These are phyloP conservation scores for Chymomyza costata DNA, from an alignment of 1,140 invertebrate species.

Conservation along the genomic window DNA sequence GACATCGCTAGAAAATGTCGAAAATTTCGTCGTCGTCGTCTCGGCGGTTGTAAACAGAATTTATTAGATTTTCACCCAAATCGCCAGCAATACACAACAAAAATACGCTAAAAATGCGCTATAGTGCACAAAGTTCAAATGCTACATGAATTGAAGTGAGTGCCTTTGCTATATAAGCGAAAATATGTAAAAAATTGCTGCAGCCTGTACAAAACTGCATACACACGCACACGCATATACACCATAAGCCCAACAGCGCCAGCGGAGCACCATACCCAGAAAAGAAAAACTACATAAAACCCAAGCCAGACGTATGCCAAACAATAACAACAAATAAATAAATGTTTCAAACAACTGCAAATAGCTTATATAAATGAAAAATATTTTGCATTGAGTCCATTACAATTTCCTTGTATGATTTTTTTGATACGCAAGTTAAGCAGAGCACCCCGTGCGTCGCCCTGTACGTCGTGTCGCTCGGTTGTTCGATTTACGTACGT, in stretches of 20 bases:
- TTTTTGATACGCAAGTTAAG: too few relatives aligned
- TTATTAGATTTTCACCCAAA: slow-evolving; percentile 45
- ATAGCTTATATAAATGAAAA: too few relatives aligned
- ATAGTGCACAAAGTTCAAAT: slow-evolving; percentile 40
- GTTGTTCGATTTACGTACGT: too few relatives aligned
- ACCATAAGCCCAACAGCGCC: slow-evolving; percentile 4
- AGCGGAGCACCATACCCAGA: not conserved
- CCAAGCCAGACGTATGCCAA: not conserved
- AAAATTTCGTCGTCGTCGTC: not conserved
- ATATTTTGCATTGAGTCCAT: too few relatives aligned
- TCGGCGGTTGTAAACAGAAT: slow-evolving; percentile 11
- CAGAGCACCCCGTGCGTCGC: too few relatives aligned
- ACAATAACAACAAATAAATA: not conserved
- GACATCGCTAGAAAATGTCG: too few relatives aligned
- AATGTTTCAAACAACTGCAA: too few relatives aligned
- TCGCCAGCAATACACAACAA: slow-evolving; percentile 31
- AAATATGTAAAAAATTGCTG: slow-evolving; percentile 32
- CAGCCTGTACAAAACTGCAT: slow-evolving; percentile 56
- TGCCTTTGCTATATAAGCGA: slow-evolving; percentile 31
- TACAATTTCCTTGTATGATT: too few relatives aligned
- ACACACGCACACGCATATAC: slow-evolving; percentile 20
- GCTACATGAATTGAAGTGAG: slow-evolving; percentile 61
- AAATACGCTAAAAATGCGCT: slow-evolving; percentile 50
- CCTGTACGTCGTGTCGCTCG: too few relatives aligned
- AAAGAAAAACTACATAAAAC: not conserved